These are phyloP conservation scores for Chanos chanos DNA, from an alignment of 2,797 vertebrate genomes.

Conservation along the genomic window DNA sequence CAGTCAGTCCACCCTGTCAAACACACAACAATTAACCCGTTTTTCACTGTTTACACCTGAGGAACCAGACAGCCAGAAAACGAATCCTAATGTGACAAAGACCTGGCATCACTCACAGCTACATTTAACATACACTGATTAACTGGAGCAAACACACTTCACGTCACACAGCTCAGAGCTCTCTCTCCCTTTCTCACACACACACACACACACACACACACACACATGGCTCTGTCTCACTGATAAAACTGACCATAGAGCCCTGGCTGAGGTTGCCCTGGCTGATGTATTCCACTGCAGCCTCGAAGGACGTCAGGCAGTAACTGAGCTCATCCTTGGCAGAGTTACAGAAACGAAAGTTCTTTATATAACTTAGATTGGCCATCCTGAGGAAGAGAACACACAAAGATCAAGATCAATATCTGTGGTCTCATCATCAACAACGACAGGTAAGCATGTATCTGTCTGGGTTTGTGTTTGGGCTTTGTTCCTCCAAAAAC, in stretches of 20 bases:
- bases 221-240: neutral
- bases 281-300: constrained; percentile 86
- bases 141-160: no score
- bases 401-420: no score
- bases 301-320: constrained; percentile 91
- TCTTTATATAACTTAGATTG: constrained; percentile 94
- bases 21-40: constrained; percentile 53
- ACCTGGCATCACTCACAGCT: no score
- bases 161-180: no score
- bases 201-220: accelerated
- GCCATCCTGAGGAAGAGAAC: constrained; percentile 80
- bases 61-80: constrained; percentile 76
- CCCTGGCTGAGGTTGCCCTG: constrained; percentile 82
- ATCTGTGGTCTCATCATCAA: no score
- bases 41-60: neutral
- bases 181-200: no score
- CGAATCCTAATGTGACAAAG: no score
- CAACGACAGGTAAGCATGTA: neutral
- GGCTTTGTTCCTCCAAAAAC: no score
- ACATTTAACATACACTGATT: no score
- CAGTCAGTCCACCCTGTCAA: constrained; percentile 73
- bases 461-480: neutral
- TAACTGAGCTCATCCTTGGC: constrained; percentile 92
- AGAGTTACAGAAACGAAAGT: constrained; percentile 90
- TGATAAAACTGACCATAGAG: constrained; percentile 65